phyloP scores from a whole-genome alignment of 2,797 vertebrate genomes.

The Sebastes matsubarae region DNA sequence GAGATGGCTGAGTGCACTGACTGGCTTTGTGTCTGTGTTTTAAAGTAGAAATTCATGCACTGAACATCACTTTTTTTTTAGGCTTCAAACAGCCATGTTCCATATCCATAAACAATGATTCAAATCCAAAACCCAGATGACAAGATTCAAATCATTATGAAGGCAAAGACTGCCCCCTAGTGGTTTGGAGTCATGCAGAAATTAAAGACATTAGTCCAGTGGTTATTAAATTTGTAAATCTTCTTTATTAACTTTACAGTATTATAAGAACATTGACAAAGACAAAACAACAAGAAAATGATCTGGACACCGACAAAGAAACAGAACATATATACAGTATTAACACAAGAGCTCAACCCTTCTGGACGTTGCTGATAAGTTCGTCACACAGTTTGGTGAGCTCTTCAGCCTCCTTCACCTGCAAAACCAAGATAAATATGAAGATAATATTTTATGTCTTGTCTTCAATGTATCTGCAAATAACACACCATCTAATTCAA shows the following conservation, averaged over 20 bases:
- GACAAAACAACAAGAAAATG: constrained; percentile 28
- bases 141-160: fast-evolving
- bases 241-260: constrained; percentile 71
- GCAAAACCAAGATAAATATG: background rate
- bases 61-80: background rate
- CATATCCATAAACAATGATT: background rate
- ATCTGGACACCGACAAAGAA: constrained; percentile 2
- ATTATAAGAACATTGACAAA: constrained; percentile 50
- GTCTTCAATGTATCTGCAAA: background rate
- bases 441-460: background rate
- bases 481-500: background rate
- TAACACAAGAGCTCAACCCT: constrained; percentile 62
- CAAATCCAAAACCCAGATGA: background rate
- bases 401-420: constrained; percentile 92
- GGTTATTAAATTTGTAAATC: background rate
- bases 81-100: background rate
- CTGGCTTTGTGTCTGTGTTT: constrained; percentile 1
- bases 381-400: constrained; percentile 95
- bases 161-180: constrained; percentile 53
- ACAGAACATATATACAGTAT: constrained; percentile 22
- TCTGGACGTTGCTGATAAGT: constrained; percentile 89
- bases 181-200: constrained; percentile 4
- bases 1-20: background rate
- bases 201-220: background rate
- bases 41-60: background rate